These are phyloP conservation scores for Sorex araneus DNA, from an alignment of 2,113 vertebrate genomes.

Conservation along the genomic window DNA sequence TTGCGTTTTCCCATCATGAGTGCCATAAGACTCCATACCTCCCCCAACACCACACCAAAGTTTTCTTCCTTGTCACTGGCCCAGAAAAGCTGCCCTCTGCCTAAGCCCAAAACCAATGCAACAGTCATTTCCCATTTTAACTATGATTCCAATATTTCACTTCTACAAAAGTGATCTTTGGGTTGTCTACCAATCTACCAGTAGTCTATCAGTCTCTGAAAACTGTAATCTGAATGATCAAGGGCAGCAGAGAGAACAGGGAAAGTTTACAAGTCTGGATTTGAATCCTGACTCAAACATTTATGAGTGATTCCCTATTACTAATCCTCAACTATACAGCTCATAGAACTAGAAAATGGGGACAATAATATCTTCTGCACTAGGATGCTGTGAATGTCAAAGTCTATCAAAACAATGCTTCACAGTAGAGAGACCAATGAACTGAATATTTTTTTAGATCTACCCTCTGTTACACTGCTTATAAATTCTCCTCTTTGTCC, in stretches of 20 bases:
- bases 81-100: neutral
- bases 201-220: neutral
- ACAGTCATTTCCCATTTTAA: neutral
- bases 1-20: neutral
- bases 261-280: neutral
- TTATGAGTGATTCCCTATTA: conserved; percentile 13
- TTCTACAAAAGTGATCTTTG: conserved; percentile 1
- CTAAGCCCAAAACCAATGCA: neutral
- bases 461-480: neutral
- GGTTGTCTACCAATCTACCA: no score
- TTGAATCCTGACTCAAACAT: conserved; percentile 9
- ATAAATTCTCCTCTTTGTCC: neutral
- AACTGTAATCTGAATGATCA: conserved; percentile 24
- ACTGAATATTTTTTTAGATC: neutral
- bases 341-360: neutral
- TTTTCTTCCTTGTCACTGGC: neutral
- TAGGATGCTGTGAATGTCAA: neutral
- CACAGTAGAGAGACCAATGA: neutral
- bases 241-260: neutral
- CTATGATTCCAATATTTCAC: neutral
- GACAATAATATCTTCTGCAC: neutral
- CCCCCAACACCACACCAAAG: neutral
- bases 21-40: neutral
- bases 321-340: neutral
- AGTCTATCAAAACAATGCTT: neutral